Evolutionary conservation across 2,797 vertebrate species (phyloP), one percentile per base, ranked within the genome.

Genomic region (Diplodus sargus): DNA sequence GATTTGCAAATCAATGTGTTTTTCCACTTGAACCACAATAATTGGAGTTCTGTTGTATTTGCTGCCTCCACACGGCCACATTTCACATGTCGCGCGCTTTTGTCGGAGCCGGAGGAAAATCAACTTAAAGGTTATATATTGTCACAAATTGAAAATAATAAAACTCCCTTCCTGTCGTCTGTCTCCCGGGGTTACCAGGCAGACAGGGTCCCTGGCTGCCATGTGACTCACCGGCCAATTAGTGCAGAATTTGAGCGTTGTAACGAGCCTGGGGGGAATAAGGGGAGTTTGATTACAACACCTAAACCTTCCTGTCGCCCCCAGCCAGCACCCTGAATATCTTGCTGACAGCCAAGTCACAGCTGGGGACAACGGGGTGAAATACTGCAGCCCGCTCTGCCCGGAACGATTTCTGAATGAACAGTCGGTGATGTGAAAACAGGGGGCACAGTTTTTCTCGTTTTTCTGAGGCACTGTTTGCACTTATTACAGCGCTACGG

Each of bases 291-390:
- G 93, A 94, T 94, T 94, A 93, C 91, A 89, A 87, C 90, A 93
- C 92, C 92, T 91, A 94, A 93, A 93, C 92, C 93, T 94, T 91
- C 91, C 91, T 92, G 91, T 91, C 85, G 81, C 87, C 92, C 88
- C 81, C 76, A 79, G 65, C 79, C 87, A 74, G 74, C 71, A 82
- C 87, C 85, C 88, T 86, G 87, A 92, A 94, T 86, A 87, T 91
- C 90, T 89, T 89, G 66, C 84, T 93, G 92, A 93, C 91, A 93
- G 90, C 93, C 88, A 72, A 86, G 84, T 88, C 92, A 87, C 45
- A 87, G 90, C 87, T 91, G 89, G 90, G 72, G 81, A 78, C 39
- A 14, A 18, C 0, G 4, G 71, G 4, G 1, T 18, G 28, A 61
- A 65, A 71, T n/a, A 45, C 14, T 53, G 13, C 66, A 80, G 57